phyloP scores from a whole-genome alignment of 2,888 invertebrate species.

The Scrobipalpa costella region DNA sequence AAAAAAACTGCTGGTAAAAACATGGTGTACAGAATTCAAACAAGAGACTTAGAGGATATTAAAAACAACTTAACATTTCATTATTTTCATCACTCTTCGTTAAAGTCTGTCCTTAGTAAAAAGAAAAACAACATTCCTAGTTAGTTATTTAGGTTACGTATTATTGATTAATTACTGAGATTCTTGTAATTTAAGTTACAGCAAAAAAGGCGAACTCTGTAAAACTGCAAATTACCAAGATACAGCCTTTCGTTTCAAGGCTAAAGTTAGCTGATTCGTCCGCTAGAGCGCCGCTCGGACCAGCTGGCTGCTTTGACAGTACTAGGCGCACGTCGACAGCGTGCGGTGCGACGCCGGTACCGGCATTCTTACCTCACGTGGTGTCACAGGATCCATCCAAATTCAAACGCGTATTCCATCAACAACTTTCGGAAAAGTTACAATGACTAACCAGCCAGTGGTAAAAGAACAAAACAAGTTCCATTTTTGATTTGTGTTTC shows the following conservation, averaged over 20 bases:
- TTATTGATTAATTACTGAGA: no score
- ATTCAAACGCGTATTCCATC: slow-evolving; percentile 56
- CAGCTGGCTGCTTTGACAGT: slow-evolving; percentile 54
- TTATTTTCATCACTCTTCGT: no score
- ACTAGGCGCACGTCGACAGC: slow-evolving; percentile 43
- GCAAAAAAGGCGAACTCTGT: background rate
- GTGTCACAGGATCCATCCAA: slow-evolving; percentile 43
- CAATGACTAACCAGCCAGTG: slow-evolving; percentile 28
- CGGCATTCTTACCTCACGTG: slow-evolving; percentile 59
- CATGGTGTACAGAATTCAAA: no score
- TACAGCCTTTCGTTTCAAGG: slow-evolving; percentile 36
- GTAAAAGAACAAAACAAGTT: slow-evolving; percentile 23
- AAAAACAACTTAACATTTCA: no score
- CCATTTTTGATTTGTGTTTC: slow-evolving; percentile 49
- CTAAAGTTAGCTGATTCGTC: slow-evolving; percentile 45
- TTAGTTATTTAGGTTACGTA: no score
- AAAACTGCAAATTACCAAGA: slow-evolving; percentile 31
- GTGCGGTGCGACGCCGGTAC: slow-evolving; percentile 36
- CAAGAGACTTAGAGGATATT: no score
- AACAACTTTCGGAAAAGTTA: slow-evolving; percentile 51
- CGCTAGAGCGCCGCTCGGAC: slow-evolving; percentile 48
- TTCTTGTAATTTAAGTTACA: background rate
- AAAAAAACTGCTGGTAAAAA: no score
- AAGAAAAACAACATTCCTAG: no score
- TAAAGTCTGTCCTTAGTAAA: no score